Percentiles rank a stretch among this genome's conserved stretches.
These are phyloP conservation scores for Pardalotus punctatus DNA, from an alignment of 2,113 vertebrate species.

Conservation along the genomic window DNA sequence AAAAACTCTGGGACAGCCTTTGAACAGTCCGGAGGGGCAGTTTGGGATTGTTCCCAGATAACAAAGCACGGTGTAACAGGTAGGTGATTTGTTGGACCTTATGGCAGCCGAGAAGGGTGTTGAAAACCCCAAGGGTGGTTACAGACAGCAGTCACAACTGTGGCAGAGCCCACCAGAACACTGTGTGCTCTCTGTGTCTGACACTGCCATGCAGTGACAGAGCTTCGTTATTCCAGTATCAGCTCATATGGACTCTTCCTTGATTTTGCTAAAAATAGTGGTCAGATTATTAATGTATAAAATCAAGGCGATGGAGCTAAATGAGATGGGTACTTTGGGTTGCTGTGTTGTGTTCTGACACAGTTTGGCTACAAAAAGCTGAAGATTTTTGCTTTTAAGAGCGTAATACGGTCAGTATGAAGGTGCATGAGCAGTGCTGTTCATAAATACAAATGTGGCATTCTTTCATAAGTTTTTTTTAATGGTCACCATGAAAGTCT, in stretches of 20 bases:
- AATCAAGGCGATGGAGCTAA: neutral
- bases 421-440: neutral
- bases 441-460: neutral
- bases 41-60: neutral
- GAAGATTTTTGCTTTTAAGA: neutral
- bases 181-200: neutral
- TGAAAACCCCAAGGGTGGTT: neutral
- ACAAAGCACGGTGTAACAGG: neutral
- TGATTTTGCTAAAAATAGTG: neutral
- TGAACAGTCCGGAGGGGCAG: neutral
- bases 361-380: neutral
- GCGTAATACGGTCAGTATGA: neutral
- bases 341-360: neutral
- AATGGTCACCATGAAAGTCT: neutral
- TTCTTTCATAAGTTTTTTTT: neutral
- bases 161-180: neutral
- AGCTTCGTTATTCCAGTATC: neutral
- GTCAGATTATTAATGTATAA: neutral
- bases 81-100: neutral
- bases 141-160: neutral
- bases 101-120: neutral
- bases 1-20: neutral
- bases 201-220: accelerated
- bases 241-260: neutral
- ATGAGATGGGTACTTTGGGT: neutral